Evolutionary conservation across 2,113 vertebrate species (phyloP).

Genomic region (Desmodus rotundus): DNA sequence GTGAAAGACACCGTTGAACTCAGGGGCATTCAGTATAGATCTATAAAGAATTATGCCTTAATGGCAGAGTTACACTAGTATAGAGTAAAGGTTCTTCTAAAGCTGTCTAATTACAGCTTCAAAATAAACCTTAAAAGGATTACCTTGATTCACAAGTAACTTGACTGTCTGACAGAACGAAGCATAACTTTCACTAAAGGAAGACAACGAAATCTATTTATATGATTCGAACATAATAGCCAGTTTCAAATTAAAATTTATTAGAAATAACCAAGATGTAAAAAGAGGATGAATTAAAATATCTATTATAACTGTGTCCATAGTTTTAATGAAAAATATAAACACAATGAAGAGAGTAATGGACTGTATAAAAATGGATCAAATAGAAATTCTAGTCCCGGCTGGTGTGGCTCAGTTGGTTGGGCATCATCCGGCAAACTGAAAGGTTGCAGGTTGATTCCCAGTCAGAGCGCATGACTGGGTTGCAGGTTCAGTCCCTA

Average conservation of each 20-base stretch:
- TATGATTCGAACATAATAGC: background rate
- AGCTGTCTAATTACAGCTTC: background rate
- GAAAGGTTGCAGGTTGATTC: too few species aligned
- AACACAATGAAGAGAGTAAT: background rate
- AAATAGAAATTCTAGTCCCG: background rate
- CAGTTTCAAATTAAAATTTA: background rate
- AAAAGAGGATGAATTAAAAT: background rate
- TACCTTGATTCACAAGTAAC: background rate
- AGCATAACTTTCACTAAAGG: background rate
- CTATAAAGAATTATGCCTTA: background rate
- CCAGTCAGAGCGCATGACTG: too few species aligned
- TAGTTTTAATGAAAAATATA: background rate
- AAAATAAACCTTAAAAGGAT: background rate
- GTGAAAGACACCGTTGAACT: background rate
- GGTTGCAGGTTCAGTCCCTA: too few species aligned
- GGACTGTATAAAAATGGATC: background rate
- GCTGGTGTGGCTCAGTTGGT: too few species aligned
- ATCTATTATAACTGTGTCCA: background rate
- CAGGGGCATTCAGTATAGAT: background rate
- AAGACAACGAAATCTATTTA: constrained; percentile 9
- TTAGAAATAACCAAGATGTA: background rate
- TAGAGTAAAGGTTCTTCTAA: background rate
- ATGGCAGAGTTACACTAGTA: background rate
- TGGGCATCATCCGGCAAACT: too few species aligned
- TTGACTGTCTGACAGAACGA: background rate